A percentile compares a stretch with the other conserved stretches of the same genome.
Evolutionary conservation across 2,888 invertebrate species (phyloP).

Genomic region (Aricia artaxerxes): DNA sequence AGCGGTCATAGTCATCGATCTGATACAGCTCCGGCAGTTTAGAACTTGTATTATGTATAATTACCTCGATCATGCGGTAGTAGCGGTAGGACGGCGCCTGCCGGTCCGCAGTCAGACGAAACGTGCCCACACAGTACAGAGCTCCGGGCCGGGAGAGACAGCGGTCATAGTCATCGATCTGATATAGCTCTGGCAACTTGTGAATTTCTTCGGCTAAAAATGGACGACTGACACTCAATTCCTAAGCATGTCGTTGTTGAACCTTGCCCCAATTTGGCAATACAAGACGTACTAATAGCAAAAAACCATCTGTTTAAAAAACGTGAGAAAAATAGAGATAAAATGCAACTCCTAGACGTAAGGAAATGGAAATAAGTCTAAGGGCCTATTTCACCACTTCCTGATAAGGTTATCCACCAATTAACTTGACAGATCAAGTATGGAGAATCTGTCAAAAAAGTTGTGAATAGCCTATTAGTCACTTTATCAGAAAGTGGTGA

Average conservation of each 20-base stretch:
- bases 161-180: conserved; percentile 59
- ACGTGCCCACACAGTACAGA: conserved; percentile 62
- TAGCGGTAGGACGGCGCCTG: conserved; percentile 40
- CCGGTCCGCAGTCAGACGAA: conserved; percentile 47
- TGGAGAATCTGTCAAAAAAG: no score
- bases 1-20: not conserved
- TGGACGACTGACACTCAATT: not conserved
- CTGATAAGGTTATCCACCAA: no score
- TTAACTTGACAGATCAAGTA: no score
- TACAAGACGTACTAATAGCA: no score
- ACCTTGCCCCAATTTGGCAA: no score
- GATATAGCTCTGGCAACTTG: conserved; percentile 58
- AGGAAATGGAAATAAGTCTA: no score
- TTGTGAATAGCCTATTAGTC: no score
- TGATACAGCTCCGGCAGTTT: not conserved
- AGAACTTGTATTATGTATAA: not conserved
- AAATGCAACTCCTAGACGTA: no score
- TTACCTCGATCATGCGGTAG: conserved; percentile 54
- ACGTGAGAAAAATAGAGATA: no score
- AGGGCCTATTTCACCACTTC: no score
- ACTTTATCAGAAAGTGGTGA: no score
- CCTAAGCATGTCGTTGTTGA: not conserved
- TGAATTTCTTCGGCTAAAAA: not conserved
- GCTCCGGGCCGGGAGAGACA: conserved; percentile 54
- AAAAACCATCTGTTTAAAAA: no score